phyloP scores from a whole-genome alignment of 2,797 vertebrate species.

The Holocentrus rufus region DNA sequence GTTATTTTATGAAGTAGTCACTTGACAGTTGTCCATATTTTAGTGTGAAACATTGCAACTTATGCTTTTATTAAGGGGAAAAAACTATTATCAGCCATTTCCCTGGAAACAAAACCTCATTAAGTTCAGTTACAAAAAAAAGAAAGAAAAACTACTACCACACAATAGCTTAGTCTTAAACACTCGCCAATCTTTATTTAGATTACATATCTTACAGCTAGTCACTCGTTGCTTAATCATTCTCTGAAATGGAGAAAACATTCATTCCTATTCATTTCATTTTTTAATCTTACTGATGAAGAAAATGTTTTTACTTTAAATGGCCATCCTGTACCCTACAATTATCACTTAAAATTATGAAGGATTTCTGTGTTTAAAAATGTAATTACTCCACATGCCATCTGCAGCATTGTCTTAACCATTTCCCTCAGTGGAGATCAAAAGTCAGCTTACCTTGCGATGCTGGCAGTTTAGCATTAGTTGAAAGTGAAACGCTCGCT shows the following conservation, averaged over 20 bases:
- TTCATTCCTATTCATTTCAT: not conserved
- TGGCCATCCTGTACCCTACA: too few species aligned
- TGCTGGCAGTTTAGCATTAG: constrained; percentile 20
- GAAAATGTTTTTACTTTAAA: too few species aligned
- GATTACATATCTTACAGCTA: not conserved
- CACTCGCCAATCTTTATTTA: not conserved
- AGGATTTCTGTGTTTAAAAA: not conserved
- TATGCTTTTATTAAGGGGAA: not conserved
- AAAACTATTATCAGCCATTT: not conserved
- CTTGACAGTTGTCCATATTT: not conserved
- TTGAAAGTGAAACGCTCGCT: not conserved
- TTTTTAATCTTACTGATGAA: too few species aligned
- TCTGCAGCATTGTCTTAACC: not conserved
- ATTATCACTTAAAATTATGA: too few species aligned
- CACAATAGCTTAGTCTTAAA: not conserved
- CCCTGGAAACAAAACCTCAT: too few species aligned
- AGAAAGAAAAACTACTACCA: not conserved
- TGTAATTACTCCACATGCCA: not conserved
- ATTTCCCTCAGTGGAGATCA: not conserved
- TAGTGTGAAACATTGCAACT: not conserved
- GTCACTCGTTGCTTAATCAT: not conserved
- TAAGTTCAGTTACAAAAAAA: too few species aligned
- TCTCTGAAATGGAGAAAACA: not conserved
- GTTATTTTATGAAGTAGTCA: constrained; percentile 6
- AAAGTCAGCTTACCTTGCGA: constrained; percentile 54